A percentile compares a stretch with the other conserved stretches of the same genome.
phyloP scores from a whole-genome alignment of 35 echinoderm and acorn worm genomes.

The Stichopus chloronotus region DNA sequence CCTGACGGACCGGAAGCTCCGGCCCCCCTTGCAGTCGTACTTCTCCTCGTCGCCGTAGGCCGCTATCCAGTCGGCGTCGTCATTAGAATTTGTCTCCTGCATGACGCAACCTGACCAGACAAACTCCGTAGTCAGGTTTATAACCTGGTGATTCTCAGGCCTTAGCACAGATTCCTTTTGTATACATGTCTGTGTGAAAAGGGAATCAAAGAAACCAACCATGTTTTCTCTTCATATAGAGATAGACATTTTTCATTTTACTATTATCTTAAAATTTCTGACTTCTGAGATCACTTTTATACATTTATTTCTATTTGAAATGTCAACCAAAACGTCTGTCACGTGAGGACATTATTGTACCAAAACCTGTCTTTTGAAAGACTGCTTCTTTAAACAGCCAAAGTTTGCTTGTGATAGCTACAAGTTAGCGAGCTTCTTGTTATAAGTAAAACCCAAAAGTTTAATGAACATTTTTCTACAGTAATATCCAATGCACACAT shows the following conservation, averaged over 20 bases:
- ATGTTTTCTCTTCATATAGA: background rate
- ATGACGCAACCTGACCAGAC: slow-evolving; percentile 88
- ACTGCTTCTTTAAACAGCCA: no score
- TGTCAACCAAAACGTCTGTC: no score
- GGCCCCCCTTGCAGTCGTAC: slow-evolving; percentile 75
- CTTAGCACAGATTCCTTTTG: slow-evolving; percentile 92
- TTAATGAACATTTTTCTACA: no score
- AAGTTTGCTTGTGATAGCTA: no score
- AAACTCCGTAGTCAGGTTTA: slow-evolving; percentile 86
- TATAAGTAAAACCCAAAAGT: no score
- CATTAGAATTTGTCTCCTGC: background rate
- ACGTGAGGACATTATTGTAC: no score
- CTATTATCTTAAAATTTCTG: no score
- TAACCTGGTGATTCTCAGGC: slow-evolving; percentile 88
- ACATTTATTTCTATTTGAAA: no score
- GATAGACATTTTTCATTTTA: background rate
- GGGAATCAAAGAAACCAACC: background rate
- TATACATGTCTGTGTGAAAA: slow-evolving; percentile 64
- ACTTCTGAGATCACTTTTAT: no score
- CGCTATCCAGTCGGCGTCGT: background rate
- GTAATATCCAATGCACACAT: no score
- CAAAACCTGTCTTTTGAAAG: no score
- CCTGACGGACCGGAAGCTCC: slow-evolving; percentile 86
- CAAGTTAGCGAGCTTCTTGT: no score
- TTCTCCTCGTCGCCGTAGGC: slow-evolving; percentile 58